Base-by-base conservation (phyloP, 1,140 invertebrate species). In the Hyphantria cunea region DNA sequence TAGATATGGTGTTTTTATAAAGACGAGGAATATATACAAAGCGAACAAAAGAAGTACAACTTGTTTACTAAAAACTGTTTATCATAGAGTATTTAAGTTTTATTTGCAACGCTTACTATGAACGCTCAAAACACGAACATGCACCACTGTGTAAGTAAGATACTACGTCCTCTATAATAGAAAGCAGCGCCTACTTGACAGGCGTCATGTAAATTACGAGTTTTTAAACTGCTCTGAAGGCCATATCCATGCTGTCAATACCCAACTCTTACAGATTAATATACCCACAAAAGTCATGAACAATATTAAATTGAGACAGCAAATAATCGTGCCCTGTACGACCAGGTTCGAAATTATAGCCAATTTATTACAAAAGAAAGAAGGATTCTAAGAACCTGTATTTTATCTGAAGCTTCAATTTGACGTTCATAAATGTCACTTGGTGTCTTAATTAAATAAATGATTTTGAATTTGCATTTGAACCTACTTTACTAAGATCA, bases 1-100 rank as follows among this genome's bases (percentile, higher is more conserved):
- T 83, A 78, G 72, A 70, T 51, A 62, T 66, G 55, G 76, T 72
- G 77, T 71, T 67, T 65, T 66, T 60, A 69, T 62, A 67, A 47
- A 47, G 39, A 49, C 53, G 41, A 3, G 11, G 6, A 58, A 58
- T 42, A 58, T 58, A 48, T 39, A 49, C 55, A 45, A 11, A 3
- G 34, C 8, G 44, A 32, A 49, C 48, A 48, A 49, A 58, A 45
- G 45, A 39, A 56, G 41, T 45, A 56, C 34, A 25, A 25, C 5
- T 25, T 25, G 17, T 25, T 25, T 25, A 25, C 17, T 25, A 25
- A 1, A 25, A 25, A 25, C n/a, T 25, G 17, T 56, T 42, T 42
- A 56, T 42, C 53, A 56, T 32, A 45, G 53, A 42, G 53, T 44
- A 44, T 44, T 54, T 44, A 25, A 25, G 2, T 25, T 25, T 25